Percentiles rank a stretch among this genome's conserved stretches.
Evolutionary conservation across 1,140 invertebrate species (phyloP).

Genomic region (Musca domestica): DNA sequence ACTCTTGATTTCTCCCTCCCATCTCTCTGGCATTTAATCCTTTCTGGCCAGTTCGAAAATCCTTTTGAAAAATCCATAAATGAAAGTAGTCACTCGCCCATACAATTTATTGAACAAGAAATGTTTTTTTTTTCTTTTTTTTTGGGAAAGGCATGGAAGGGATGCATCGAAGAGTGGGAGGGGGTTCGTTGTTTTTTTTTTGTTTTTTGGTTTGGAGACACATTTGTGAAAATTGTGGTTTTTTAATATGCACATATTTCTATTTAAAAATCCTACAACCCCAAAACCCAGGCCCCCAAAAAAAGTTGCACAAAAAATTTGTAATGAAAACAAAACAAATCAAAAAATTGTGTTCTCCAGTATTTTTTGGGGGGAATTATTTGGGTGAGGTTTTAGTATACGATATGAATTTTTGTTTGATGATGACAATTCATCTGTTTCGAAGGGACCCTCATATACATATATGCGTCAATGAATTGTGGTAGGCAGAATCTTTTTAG

Average conservation of each 20-base stretch:
- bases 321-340: slow-evolving; percentile 5
- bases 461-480: too few species aligned
- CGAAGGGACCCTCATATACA: too few species aligned
- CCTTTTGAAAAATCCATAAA: slow-evolving; percentile 5
- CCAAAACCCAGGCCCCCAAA: too few species aligned
- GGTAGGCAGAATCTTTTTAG: too few species aligned
- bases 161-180: background rate
- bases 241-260: slow-evolving; percentile 9
- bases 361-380: too few species aligned
- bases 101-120: background rate
- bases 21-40: too few species aligned
- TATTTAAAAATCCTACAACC: too few species aligned
- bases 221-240: slow-evolving; percentile 9
- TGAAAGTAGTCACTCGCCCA: background rate
- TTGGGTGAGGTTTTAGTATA: too few species aligned
- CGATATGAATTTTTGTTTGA: too few species aligned
- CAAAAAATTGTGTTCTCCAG: background rate
- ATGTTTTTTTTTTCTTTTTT: background rate
- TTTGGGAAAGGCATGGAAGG: background rate
- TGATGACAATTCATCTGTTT: too few species aligned
- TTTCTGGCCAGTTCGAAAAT: background rate
- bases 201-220: background rate
- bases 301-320: background rate
- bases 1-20: too few species aligned
- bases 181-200: background rate